A percentile compares a stretch with the other conserved stretches of the same genome.
Conservation (phyloP, 2,888 invertebrate genomes). For the Oligia strigilis region DNA sequence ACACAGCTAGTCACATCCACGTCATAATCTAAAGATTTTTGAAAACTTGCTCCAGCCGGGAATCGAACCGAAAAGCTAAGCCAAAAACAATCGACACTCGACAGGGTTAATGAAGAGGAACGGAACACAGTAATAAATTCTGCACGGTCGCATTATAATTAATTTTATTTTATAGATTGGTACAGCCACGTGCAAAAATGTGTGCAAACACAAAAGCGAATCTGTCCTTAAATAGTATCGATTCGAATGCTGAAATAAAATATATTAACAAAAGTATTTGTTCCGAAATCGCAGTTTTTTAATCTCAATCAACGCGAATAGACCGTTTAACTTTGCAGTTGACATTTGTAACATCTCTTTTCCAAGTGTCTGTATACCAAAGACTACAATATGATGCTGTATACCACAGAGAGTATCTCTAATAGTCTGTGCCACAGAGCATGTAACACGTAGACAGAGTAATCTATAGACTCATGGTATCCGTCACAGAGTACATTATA, state of each 20-base stretch:
- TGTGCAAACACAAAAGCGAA: neutral
- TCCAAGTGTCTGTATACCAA: constrained; percentile 3
- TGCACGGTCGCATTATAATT: too few species aligned
- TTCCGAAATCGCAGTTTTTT: neutral
- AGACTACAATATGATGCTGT: too few species aligned
- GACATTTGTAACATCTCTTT: constrained; percentile 2
- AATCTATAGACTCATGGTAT: too few species aligned
- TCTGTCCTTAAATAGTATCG: too few species aligned
- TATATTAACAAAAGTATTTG: neutral
- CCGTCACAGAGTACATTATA: too few species aligned
- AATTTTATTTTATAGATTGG: neutral
- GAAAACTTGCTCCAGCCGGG: neutral
- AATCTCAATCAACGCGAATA: neutral
- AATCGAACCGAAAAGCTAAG: neutral
- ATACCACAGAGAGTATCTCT: neutral
- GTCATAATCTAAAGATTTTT: too few species aligned
- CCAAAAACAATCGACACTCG: neutral
- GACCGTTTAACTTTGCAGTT: neutral
- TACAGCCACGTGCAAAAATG: neutral
- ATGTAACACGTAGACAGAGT: too few species aligned
- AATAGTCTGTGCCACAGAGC: too few species aligned
- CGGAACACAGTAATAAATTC: too few species aligned
- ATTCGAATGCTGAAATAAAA: neutral
- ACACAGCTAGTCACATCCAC: too few species aligned
- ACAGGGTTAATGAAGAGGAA: neutral